Evolutionary conservation across 2,888 invertebrate species (phyloP).

Genomic region (Chrysina gloriosa): DNA sequence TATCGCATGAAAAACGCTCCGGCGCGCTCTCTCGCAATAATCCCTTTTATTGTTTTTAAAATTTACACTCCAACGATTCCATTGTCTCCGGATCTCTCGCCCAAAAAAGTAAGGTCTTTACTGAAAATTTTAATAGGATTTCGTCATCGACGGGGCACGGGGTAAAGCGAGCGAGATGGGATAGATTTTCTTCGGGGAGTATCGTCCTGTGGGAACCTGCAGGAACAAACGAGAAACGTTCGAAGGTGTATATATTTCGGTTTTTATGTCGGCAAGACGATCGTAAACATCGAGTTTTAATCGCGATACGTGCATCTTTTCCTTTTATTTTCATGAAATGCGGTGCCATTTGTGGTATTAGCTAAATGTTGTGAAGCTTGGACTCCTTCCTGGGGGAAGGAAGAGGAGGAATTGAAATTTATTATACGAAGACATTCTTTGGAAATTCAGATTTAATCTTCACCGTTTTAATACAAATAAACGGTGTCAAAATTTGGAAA

Average conservation of each 20-base stretch:
- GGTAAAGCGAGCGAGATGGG: background rate
- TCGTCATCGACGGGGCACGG: slow-evolving; percentile 2
- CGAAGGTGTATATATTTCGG: background rate
- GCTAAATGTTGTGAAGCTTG: background rate
- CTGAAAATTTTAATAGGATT: slow-evolving; percentile 35
- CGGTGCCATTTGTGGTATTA: background rate
- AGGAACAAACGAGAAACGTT: background rate
- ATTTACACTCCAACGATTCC: slow-evolving; percentile 34
- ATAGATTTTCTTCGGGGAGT: background rate
- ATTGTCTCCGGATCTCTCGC: slow-evolving; percentile 17
- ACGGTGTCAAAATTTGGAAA: no score
- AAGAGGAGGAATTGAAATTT: no score
- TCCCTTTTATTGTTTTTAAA: slow-evolving; percentile 40
- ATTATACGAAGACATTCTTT: no score
- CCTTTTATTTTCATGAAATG: background rate
- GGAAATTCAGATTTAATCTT: no score
- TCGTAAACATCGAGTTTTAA: background rate
- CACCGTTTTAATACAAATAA: no score
- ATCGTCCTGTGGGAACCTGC: background rate
- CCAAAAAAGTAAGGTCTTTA: slow-evolving; percentile 16
- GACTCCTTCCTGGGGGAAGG: no score
- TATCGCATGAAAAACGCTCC: slow-evolving; percentile 25
- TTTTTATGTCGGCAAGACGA: background rate
- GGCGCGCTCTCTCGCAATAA: slow-evolving; percentile 17
- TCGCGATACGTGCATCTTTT: background rate